Evolutionary conservation across 2,113 vertebrate species (phyloP), one percentile per base, ranked within the genome.

Genomic region (Platycercus adscitus): DNA sequence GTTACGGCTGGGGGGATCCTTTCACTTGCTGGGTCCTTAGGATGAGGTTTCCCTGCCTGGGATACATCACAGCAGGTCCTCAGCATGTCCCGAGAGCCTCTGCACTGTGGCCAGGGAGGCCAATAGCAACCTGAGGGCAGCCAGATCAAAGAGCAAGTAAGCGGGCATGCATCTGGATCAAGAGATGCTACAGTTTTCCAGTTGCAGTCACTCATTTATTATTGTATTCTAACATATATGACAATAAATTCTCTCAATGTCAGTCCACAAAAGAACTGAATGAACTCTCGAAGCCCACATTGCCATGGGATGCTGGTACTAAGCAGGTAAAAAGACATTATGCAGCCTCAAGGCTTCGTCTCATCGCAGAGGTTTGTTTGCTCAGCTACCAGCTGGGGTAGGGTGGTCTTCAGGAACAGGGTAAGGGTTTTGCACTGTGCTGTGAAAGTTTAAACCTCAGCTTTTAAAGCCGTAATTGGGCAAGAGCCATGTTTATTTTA

Each of bases 401-500:
- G 1, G 53, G 63, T 77, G 33, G 49, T 88, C 83, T 78, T 49
- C 77, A 5, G 4, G 31, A 93, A 64, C 0, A 7, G 29, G 37
- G 77, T 14, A 37, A 72, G 17, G 20, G 13, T 25, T 84, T 87
- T 55, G 44, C 52, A 69, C 29, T 26, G 31, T 56, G 69, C 50
- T 6, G 3, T 56, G 58, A 29, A 94, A 58, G 43, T 86, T 95
- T 86, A 90, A 94, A 86, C 9, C 25, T 75, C 60, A 56, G 52
- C 52, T 94, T 91, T 92, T 72, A 88, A 86, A 96, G 82, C 28
- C 29, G 86, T 75, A 81, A 78, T 33, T 91, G 86, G 70, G 86
- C 50, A 95, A 77, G 5, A 86, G 73, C 72, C 89, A 47, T 92
- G 83, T 91, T 95, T 95, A 95, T 92, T 90, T 96, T 81, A 92